phyloP scores from a whole-genome alignment of 37 sponge, comb jelly and placozoan species.

The Diacarnus erythraeanus region DNA sequence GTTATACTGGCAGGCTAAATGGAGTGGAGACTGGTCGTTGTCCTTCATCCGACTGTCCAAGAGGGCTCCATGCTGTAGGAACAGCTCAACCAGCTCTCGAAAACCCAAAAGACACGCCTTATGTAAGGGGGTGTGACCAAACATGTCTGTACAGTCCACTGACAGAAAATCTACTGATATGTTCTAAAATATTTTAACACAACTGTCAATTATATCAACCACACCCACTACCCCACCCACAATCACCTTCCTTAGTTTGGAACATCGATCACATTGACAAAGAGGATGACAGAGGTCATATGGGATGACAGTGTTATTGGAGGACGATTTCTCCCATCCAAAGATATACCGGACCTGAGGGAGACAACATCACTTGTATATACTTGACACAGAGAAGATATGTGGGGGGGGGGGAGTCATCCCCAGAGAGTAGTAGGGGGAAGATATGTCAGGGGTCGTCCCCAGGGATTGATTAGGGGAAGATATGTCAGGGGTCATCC shows the following conservation, averaged over 20 bases:
- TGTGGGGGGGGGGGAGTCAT: no score
- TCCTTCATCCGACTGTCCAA: slow-evolving; percentile 48
- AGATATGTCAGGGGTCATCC: no score
- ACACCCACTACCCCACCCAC: neutral
- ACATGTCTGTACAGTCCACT: slow-evolving; percentile 56
- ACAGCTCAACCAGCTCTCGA: slow-evolving; percentile 47
- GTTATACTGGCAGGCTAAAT: slow-evolving; percentile 93
- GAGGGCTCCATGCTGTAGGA: slow-evolving; percentile 64
- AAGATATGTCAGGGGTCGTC: no score
- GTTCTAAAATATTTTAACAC: neutral
- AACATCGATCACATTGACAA: slow-evolving; percentile 80
- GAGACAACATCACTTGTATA: no score
- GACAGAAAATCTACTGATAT: neutral
- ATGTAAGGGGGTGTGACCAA: slow-evolving; percentile 75
- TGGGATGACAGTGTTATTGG: neutral
- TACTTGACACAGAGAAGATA: no score
- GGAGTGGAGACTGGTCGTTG: slow-evolving; percentile 77
- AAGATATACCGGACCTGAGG: slow-evolving; percentile 59
- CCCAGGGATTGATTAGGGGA: no score
- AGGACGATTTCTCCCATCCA: slow-evolving; percentile 36
- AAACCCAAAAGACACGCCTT: slow-evolving; percentile 73
- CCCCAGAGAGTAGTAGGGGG: no score
- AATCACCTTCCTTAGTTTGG: slow-evolving; percentile 46
- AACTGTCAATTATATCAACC: neutral
- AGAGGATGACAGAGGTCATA: slow-evolving; percentile 67